Conservation (phyloP, 2,797 vertebrate species). For the Anguilla pacifica region DNA sequence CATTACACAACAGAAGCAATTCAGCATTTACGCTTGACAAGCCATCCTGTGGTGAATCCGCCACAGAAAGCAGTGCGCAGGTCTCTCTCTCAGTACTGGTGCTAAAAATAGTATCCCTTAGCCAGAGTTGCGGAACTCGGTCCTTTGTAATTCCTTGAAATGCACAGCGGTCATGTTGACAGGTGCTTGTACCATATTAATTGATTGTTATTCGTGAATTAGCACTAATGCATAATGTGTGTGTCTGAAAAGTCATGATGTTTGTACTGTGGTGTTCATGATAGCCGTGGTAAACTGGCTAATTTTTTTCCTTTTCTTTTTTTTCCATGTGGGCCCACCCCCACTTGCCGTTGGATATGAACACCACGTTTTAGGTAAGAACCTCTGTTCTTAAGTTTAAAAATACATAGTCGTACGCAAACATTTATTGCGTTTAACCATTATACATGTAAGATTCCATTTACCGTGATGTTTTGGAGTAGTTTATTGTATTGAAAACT, state of each 20-base stretch:
- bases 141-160: not conserved
- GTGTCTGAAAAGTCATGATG: conserved; percentile 28
- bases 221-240: conserved; percentile 10
- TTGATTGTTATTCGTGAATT: not conserved
- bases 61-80: not conserved
- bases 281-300: conserved; percentile 22
- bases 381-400: not conserved
- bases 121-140: not conserved
- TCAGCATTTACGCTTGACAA: not conserved
- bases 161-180: not conserved
- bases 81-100: conserved; percentile 6
- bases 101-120: not conserved
- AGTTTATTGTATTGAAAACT: not conserved
- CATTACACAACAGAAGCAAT: not conserved
- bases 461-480: not conserved
- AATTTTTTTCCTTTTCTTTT: conserved; percentile 11
- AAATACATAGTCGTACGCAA: not conserved
- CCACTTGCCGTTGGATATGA: not conserved
- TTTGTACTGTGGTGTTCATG: not conserved
- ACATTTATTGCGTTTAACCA: too few relatives aligned
- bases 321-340: not conserved
- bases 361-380: conserved; percentile 22
- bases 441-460: too few relatives aligned
- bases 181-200: not conserved
- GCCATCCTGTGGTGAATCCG: not conserved